A percentile compares a stretch with the other conserved stretches of the same genome.
Conservation (phyloP, 2,113 vertebrate species). For the Prolemur simus region DNA sequence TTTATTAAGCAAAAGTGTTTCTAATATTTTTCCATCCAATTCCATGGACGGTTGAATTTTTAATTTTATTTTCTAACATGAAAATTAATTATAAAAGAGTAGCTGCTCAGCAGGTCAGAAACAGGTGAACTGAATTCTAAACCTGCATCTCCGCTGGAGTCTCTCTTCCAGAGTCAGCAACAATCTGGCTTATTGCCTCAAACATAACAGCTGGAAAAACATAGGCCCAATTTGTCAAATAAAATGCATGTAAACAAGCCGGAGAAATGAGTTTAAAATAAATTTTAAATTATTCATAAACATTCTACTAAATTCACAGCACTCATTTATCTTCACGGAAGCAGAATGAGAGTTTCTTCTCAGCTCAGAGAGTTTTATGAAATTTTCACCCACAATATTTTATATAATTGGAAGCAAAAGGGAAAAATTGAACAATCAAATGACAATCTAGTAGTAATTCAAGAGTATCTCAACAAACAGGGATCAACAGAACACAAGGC, state of each 20-base stretch:
- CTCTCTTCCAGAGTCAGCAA: neutral
- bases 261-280: neutral
- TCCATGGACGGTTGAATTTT: slow-evolving; percentile 38
- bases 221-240: neutral
- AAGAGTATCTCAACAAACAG: slow-evolving; percentile 16
- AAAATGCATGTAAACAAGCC: neutral
- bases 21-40: slow-evolving; percentile 17
- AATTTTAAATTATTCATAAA: neutral
- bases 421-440: slow-evolving; percentile 25
- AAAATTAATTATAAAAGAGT: slow-evolving; percentile 50
- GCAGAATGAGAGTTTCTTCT: neutral
- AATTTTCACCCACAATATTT: slow-evolving; percentile 23
- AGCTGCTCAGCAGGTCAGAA: slow-evolving; percentile 35
- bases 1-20: neutral
- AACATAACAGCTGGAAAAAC: neutral
- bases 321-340: neutral
- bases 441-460: neutral
- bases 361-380: slow-evolving; percentile 8
- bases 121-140: neutral
- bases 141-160: neutral
- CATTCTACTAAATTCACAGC: neutral
- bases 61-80: slow-evolving; percentile 49
- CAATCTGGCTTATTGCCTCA: neutral
- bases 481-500: neutral
- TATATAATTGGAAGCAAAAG: neutral